A percentile compares a stretch with the other conserved stretches of the same genome.
Conservation (phyloP, 2,797 vertebrate species). For the Microctenopoma lineatum region DNA sequence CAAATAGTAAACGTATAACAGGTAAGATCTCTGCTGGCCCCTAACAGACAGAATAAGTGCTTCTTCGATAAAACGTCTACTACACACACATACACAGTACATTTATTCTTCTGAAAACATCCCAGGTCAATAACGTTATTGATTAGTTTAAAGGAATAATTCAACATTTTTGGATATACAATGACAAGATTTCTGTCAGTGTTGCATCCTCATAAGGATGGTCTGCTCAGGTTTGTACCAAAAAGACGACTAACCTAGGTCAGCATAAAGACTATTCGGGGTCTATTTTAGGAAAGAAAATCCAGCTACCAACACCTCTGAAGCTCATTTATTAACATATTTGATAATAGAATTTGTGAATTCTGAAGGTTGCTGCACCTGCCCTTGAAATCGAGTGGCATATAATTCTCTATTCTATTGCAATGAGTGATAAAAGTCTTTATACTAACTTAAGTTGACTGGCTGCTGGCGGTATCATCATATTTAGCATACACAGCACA, state of each 20-base stretch:
- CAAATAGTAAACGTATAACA: slow-evolving; percentile 27
- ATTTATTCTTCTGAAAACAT: slow-evolving; percentile 38
- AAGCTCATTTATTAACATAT: background rate
- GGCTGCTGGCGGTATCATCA: background rate
- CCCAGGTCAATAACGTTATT: slow-evolving; percentile 19
- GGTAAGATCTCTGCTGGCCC: slow-evolving; percentile 31
- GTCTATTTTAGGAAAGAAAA: background rate
- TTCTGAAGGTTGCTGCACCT: background rate
- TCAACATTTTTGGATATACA: background rate
- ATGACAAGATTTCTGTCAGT: background rate
- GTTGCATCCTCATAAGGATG: background rate
- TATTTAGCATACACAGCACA: background rate
- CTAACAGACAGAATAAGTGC: slow-evolving; percentile 41
- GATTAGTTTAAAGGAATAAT: slow-evolving; percentile 30
- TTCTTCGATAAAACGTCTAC: slow-evolving; percentile 22
- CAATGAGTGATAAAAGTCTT: background rate
- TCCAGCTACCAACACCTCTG: background rate
- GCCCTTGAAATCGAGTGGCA: too few species aligned
- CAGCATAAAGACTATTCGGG: background rate
- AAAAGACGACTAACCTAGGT: background rate
- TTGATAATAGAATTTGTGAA: background rate
- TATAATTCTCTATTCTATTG: too few species aligned
- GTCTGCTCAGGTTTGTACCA: background rate
- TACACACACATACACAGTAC: slow-evolving; percentile 14
- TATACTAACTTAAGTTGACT: slow-evolving; percentile 13